phyloP scores from a whole-genome alignment of 2,888 invertebrate genomes.

The Phaedon cochleariae region DNA sequence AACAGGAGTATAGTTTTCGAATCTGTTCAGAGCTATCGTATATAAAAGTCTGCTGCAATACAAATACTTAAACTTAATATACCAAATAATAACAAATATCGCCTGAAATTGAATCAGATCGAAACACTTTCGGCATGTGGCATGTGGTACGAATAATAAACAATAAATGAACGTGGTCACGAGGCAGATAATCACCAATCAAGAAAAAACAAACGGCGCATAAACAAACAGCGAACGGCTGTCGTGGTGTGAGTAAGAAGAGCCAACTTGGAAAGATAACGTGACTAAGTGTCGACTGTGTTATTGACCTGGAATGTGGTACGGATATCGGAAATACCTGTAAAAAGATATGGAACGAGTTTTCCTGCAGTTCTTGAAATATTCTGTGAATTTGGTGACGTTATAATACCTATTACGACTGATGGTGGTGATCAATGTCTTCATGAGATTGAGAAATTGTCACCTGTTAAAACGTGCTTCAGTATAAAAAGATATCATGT shows the following conservation, averaged over 20 bases:
- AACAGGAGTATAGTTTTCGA: no score
- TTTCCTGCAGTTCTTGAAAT: neutral
- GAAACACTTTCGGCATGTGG: neutral
- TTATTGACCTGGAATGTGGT: conserved; percentile 28
- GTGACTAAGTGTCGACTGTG: conserved; percentile 23
- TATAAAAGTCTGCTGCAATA: no score
- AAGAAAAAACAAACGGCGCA: conserved; percentile 1
- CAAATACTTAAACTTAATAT: no score
- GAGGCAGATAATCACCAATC: neutral
- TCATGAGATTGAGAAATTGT: no score
- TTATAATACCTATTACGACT: no score
- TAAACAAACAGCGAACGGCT: neutral
- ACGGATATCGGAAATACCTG: conserved; percentile 19
- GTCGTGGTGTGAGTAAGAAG: neutral
- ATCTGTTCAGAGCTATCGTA: no score
- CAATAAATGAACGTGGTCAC: neutral
- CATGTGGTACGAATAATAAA: neutral
- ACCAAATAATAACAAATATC: no score
- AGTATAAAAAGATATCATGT: no score
- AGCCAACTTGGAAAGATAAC: conserved; percentile 5
- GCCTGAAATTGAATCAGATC: neutral
- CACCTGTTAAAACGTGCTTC: no score
- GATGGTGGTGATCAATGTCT: no score
- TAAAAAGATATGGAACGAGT: conserved; percentile 9
- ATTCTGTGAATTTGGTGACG: no score